Percentiles rank a stretch among this genome's conserved stretches.
Conservation (phyloP, 2,113 vertebrate species). For the Cranoglanis bouderius region DNA sequence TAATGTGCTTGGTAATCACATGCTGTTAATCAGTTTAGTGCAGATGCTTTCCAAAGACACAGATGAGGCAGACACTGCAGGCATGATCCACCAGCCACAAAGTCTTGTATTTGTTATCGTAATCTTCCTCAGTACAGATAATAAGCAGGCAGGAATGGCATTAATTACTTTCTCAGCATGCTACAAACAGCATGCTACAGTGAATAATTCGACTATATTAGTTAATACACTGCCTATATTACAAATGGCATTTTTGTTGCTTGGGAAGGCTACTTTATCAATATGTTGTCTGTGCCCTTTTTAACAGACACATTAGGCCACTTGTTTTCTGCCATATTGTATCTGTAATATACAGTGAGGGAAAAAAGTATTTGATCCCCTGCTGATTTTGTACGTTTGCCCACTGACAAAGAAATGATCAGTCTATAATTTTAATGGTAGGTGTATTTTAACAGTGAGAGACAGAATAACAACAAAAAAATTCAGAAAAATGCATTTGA, state of each 20-base stretch:
- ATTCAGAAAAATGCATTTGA: no score
- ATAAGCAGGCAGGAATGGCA: slow-evolving; percentile 41
- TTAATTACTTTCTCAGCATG: slow-evolving; percentile 52
- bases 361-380: no score
- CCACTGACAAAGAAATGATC: no score
- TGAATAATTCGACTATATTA: slow-evolving; percentile 1
- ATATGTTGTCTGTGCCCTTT: background rate
- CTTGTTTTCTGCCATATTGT: background rate
- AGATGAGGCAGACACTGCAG: slow-evolving; percentile 43
- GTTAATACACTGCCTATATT: slow-evolving; percentile 15
- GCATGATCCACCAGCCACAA: slow-evolving; percentile 30
- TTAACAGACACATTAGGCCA: background rate
- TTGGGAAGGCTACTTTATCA: background rate
- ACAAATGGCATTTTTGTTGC: background rate
- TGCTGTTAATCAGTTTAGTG: slow-evolving; percentile 34
- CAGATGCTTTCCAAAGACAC: slow-evolving; percentile 35
- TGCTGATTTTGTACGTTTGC: no score
- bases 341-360: background rate
- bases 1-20: slow-evolving; percentile 35
- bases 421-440: no score
- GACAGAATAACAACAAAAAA: no score
- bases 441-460: no score
- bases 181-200: slow-evolving; percentile 35
- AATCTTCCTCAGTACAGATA: slow-evolving; percentile 47
- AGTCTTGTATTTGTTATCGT: slow-evolving; percentile 33